Base-by-base conservation (phyloP, 2,888 invertebrate species). In the Monopis laevigella region DNA sequence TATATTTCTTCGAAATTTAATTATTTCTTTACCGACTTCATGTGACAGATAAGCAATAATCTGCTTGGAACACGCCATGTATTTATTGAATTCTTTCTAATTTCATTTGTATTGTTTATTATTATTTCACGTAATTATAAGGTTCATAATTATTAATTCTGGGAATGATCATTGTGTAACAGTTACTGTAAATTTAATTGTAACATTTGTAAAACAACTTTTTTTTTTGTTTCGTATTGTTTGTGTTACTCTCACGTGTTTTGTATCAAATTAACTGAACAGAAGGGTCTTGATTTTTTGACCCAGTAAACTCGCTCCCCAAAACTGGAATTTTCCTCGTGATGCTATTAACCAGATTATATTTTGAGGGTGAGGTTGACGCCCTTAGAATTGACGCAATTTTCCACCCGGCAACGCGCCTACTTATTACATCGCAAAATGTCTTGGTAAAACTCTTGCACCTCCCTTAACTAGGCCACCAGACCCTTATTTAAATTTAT, bases 381-480 rank as follows among this genome's bases (percentile, higher is more conserved):
- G 53, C 62, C 65, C 62, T 54, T 54, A 61, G 66, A 72, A 70
- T 67, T 69, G 63, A 54, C 59, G 61, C 64, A 75, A 75, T 77
- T 74, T 77, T 75, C 70, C 74, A 60, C 59, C 56, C 62, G 65
- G 68, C 55, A 68, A 65, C 62, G 57, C 60, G 58, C 61, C 65
- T 65, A 62, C 61, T 72, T 74, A 71, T 68, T 67, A 59, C 64
- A 58, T 62, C 62, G 59, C 59, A 58, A 69, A 70, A 71, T 65
- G 64, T 66, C 66, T 65, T 58, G 53, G 54, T 51, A 54, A 51
- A 53, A 56, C 36, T 24, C 56, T 56, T 55, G 51, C 53, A 50
- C 53, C n/a, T n/a, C 54, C 49, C 18, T 53, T 67, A 67, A 66
- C 61, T 69, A 62, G 65, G 68, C 17, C 40, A 32, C 62, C 63